These are phyloP conservation scores for Dendropsophus ebraccatus DNA, from an alignment of 2,113 vertebrate genomes.

Conservation along the genomic window DNA sequence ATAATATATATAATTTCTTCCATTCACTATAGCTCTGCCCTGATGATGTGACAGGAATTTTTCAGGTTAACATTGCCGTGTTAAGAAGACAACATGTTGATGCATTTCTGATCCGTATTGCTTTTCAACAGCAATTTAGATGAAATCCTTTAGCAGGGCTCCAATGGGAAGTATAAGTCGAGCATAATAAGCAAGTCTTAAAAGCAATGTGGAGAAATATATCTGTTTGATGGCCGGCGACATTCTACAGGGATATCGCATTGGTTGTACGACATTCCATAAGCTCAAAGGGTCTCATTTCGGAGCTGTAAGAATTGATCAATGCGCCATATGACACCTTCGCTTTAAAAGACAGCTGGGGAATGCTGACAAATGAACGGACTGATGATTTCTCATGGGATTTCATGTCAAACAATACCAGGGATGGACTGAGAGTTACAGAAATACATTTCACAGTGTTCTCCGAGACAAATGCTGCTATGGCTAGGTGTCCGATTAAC, in stretches of 20 bases:
- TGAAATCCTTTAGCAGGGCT: not conserved
- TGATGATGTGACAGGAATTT: not conserved
- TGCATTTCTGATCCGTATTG: not conserved
- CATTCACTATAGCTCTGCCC: no score
- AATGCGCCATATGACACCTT: constrained; percentile 40
- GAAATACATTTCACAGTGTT: constrained; percentile 19
- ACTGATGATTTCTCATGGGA: constrained; percentile 37
- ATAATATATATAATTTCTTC: no score
- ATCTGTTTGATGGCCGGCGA: not conserved
- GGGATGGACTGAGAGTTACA: not conserved
- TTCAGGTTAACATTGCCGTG: not conserved
- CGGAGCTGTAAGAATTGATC: constrained; percentile 18
- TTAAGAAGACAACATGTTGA: not conserved
- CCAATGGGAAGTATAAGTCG: not conserved
- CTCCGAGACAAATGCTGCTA: not conserved
- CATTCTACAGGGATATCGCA: not conserved
- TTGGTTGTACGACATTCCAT: not conserved
- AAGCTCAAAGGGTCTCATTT: constrained; percentile 31
- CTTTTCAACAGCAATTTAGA: constrained; percentile 1
- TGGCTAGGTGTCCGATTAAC: not conserved
- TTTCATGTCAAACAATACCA: constrained; percentile 19
- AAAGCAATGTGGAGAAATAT: not conserved
- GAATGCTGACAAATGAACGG: constrained; percentile 25
- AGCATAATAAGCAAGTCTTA: not conserved
- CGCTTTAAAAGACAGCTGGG: constrained; percentile 41